Base-by-base conservation (phyloP, 2,113 vertebrate genomes). In the Elephas maximus region DNA sequence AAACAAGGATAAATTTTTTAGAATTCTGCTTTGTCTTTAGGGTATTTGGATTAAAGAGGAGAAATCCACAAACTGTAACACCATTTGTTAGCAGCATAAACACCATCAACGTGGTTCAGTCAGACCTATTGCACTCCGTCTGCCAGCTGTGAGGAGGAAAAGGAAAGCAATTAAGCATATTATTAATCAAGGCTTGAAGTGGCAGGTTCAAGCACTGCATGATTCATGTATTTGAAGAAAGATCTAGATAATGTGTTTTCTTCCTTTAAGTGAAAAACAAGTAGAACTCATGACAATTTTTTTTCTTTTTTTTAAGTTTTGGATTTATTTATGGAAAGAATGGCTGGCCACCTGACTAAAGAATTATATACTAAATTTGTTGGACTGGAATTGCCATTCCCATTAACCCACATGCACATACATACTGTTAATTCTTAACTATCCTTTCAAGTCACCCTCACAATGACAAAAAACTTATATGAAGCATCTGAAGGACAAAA, bases 141-240 rank as follows among this genome's bases (percentile, higher is more conserved):
- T 97, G 97, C 96, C 98, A 98, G 97, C 97, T 97, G 98, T 95
- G 95, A 90, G 81, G 93, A 90, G 0, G 0, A 94, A 98, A 97
- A 97, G 81, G 74, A 98, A 95, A 96, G 94, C 96, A 98, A 98
- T 98, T 98, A 98, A 95, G 96, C 95, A 94, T 95, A 96, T 96
- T 98, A 98, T 98, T 98, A 98, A 98, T 98, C 97, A 96, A 76
- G 74, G 45, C 89, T 97, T 93, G 84, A 98, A 98, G 97, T 93
- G 91, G 65, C 94, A 97, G 82, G 37, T 91, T 94, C 94, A 95
- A 97, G 91, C 83, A 90, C 73, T 90, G 67, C 73, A 88, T 98
- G 98, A 98, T 97, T 98, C 96, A 96, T 84, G 69, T 71, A 94
- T 26, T 0, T 33, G 67, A 97, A 97, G 95, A 98, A 97, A 98